phyloP scores from a whole-genome alignment of 2,113 vertebrate species.

The Pleuronectes platessa region DNA sequence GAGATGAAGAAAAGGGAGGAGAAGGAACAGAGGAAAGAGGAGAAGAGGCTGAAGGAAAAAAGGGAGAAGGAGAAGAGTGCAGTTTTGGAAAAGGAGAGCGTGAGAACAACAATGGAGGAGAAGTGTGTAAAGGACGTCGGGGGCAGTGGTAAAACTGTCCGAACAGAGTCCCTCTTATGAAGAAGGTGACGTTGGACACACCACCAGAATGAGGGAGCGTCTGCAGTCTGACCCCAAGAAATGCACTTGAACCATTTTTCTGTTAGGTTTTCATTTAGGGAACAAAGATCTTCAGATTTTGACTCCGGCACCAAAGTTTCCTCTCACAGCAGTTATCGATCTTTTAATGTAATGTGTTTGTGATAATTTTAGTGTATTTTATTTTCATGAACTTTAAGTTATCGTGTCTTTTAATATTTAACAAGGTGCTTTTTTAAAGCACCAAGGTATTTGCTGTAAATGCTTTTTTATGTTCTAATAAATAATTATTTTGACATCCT shows the following conservation, averaged over 20 bases:
- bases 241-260: background rate
- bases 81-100: constrained; percentile 15
- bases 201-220: constrained; percentile 54
- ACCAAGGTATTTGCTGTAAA: constrained; percentile 58
- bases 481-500: constrained; percentile 56
- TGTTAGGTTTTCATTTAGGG: constrained; percentile 3
- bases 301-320: constrained; percentile 24
- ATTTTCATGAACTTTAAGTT: constrained; percentile 32
- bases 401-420: constrained; percentile 57
- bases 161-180: constrained; percentile 72
- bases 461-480: constrained; percentile 71
- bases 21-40: constrained; percentile 57
- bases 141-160: constrained; percentile 38
- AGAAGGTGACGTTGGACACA: background rate
- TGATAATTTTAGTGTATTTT: constrained; percentile 4
- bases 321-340: background rate
- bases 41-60: constrained; percentile 55
- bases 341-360: constrained; percentile 12
- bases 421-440: constrained; percentile 43
- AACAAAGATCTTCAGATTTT: background rate
- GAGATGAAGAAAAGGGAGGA: constrained; percentile 74
- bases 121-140: constrained; percentile 17
- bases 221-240: background rate
- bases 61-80: constrained; percentile 38
- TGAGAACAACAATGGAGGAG: constrained; percentile 24